Conservation (phyloP, 2,113 vertebrate species). For the Rhodinocichla rosea region DNA sequence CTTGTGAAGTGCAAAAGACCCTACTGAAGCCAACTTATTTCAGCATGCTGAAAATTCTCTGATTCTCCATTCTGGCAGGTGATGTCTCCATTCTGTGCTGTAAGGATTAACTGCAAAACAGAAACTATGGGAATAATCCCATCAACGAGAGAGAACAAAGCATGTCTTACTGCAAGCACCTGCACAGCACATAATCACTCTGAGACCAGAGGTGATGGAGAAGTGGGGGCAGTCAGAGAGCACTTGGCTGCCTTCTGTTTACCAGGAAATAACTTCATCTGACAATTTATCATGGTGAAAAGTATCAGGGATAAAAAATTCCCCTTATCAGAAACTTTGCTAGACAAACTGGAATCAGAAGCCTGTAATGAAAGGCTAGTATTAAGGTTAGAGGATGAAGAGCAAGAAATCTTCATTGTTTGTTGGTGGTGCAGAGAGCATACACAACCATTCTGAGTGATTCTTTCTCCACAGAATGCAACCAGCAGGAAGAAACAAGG, state of each 20-base stretch:
- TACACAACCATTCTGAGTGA: background rate
- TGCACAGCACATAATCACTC: background rate
- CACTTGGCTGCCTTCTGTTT: background rate
- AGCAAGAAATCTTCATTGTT: background rate
- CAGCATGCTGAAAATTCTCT: background rate
- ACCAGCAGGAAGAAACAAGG: background rate
- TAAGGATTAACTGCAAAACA: background rate
- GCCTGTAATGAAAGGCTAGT: background rate
- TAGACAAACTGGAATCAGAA: background rate
- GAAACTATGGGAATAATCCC: background rate
- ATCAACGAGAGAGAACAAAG: background rate
- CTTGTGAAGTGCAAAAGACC: background rate
- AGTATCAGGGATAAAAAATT: background rate
- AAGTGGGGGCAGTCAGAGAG: background rate
- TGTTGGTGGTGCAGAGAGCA: background rate
- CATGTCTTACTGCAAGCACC: accelerated
- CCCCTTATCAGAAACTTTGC: background rate
- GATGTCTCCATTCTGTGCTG: background rate
- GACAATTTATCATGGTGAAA: background rate
- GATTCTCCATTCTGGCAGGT: background rate
- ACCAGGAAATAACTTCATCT: background rate
- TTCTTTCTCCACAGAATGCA: background rate
- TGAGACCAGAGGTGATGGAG: background rate
- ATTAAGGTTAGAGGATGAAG: background rate
- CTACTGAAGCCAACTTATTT: background rate